A percentile compares a stretch with the other conserved stretches of the same genome.
Conservation (phyloP, 2,888 invertebrate genomes). For the Erebia palarica region DNA sequence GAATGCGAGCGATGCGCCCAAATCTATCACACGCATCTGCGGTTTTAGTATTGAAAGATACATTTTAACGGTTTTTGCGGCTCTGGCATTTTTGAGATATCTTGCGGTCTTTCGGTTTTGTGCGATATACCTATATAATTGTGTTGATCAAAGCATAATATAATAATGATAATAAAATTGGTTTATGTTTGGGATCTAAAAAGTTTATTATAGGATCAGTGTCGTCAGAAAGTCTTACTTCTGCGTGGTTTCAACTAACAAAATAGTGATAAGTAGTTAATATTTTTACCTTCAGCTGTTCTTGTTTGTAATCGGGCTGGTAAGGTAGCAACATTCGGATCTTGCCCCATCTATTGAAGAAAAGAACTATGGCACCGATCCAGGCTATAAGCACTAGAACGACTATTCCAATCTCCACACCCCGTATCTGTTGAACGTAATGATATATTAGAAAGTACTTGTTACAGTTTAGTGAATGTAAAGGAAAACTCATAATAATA, state of each 20-base stretch:
- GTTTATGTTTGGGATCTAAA: background rate
- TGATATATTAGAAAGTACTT: background rate
- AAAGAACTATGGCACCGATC: slow-evolving; percentile 93
- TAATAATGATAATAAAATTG: background rate
- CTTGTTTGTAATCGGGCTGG: slow-evolving; percentile 94
- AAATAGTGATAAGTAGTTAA: slow-evolving; percentile 21
- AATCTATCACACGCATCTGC: background rate
- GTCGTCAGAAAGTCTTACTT: slow-evolving; percentile 5
- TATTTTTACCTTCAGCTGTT: slow-evolving; percentile 86
- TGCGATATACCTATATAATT: background rate
- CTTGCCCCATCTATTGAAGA: slow-evolving; percentile 95
- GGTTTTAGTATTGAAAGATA: background rate
- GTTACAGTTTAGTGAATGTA: background rate
- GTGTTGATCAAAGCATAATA: background rate
- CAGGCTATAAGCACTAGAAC: slow-evolving; percentile 91
- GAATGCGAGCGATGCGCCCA: too few species aligned
- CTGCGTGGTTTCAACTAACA: background rate
- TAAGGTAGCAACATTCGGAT: slow-evolving; percentile 95
- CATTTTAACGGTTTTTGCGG: background rate
- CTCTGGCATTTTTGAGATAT: background rate
- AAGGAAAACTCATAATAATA: too few species aligned
- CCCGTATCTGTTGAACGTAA: slow-evolving; percentile 86
- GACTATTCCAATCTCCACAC: slow-evolving; percentile 95
- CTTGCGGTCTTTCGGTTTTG: too few species aligned
- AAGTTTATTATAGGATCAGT: background rate